Evolutionary conservation across 1,140 invertebrate species (phyloP).

Genomic region (Octopus sinensis): DNA sequence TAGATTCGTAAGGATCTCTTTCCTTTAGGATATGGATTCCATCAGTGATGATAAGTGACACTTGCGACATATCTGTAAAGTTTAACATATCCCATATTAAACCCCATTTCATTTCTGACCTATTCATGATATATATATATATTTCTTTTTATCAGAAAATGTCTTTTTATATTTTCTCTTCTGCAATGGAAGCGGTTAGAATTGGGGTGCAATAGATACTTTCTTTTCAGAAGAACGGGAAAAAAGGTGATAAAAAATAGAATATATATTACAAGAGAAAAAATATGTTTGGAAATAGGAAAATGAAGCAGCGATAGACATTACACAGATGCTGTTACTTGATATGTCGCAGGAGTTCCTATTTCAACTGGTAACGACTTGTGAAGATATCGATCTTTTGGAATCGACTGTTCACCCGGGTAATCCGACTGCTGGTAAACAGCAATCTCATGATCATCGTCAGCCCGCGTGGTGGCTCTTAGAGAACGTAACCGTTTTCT

Average conservation of each 20-base stretch:
- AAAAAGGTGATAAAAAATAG: background rate
- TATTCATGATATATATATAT: background rate
- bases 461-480: slow-evolving; percentile 7
- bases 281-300: background rate
- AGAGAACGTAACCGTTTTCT: slow-evolving; percentile 20
- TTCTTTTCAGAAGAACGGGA: background rate
- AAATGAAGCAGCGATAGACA: background rate
- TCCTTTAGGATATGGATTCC: background rate
- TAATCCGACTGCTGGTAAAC: slow-evolving; percentile 27
- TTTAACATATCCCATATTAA: background rate
- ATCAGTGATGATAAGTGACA: background rate
- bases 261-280: slow-evolving; percentile 3
- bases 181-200: background rate
- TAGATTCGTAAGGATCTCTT: background rate
- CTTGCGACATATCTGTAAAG: background rate
- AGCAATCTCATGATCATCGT: slow-evolving; percentile 33
- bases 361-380: slow-evolving; percentile 16
- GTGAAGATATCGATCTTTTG: slow-evolving; percentile 17
- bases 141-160: background rate
- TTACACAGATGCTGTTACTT: background rate
- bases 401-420: background rate
- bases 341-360: background rate
- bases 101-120: background rate
- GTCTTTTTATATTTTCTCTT: background rate
- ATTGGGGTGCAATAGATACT: background rate